Evolutionary conservation across 2,888 invertebrate genomes (phyloP).

Genomic region (Eumacrocentrus americanus): DNA sequence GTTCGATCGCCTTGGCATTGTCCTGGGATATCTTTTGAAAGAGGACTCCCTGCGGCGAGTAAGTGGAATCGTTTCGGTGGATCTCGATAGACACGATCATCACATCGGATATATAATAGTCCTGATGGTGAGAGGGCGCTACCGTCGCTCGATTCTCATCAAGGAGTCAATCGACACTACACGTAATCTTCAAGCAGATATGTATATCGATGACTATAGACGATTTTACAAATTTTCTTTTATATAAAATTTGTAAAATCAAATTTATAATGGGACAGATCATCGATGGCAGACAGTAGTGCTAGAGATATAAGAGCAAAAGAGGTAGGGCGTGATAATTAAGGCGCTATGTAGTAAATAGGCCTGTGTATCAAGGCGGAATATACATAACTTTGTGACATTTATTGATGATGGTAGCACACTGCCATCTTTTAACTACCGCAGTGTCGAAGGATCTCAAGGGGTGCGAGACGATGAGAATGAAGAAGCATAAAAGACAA

Average conservation of each 20-base stretch:
- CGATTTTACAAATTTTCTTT: too few relatives aligned
- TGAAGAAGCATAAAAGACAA: constrained; percentile 29
- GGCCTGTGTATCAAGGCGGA: constrained; percentile 39
- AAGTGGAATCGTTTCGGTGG: constrained; percentile 56
- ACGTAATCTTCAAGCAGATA: too few relatives aligned
- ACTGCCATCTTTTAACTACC: constrained; percentile 55
- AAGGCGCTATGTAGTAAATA: constrained; percentile 56
- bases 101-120: constrained; percentile 1
- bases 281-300: constrained; percentile 4
- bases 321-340: constrained; percentile 55
- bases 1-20: constrained; percentile 21
- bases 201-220: too few relatives aligned
- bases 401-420: constrained; percentile 60
- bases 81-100: neutral
- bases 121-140: neutral
- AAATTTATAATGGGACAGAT: constrained; percentile 15
- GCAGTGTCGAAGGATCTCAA: constrained; percentile 35
- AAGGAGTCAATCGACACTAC: too few relatives aligned
- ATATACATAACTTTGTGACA: constrained; percentile 55
- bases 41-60: constrained; percentile 54
- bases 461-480: constrained; percentile 35
- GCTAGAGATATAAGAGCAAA: constrained; percentile 32
- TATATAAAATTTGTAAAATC: constrained; percentile 1
- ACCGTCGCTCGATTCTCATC: too few relatives aligned
- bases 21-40: constrained; percentile 33